Percentiles rank a stretch among this genome's conserved stretches.
Evolutionary conservation across 1,140 invertebrate genomes (phyloP).

Genomic region (Papilio polytes): DNA sequence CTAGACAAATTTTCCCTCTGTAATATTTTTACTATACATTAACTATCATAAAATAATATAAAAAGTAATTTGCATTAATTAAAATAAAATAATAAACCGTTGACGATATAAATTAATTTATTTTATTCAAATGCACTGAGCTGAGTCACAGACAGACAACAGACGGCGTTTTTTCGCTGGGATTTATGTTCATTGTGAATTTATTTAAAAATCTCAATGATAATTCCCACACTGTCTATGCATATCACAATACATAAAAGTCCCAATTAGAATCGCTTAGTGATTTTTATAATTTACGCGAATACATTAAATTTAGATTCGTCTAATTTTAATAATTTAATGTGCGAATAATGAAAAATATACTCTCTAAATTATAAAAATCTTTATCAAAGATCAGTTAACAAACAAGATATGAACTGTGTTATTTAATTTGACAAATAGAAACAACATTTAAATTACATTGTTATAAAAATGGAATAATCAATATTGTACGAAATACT

Average conservation of each 20-base stretch:
- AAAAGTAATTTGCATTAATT: not conserved
- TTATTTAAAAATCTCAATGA: not conserved
- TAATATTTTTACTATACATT: not conserved
- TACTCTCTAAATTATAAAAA: not conserved
- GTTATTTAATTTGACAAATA: not conserved
- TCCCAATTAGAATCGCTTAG: not conserved
- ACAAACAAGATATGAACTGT: too few relatives aligned
- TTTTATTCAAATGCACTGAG: not conserved
- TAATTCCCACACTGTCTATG: slow-evolving; percentile 8
- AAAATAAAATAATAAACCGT: not conserved
- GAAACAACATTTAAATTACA: not conserved
- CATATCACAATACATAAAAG: slow-evolving; percentile 6
- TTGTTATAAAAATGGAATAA: not conserved
- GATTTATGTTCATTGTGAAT: slow-evolving; percentile 9
- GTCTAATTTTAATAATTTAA: not conserved
- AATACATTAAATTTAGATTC: not conserved
- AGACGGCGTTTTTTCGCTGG: not conserved
- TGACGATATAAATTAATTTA: not conserved
- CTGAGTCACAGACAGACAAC: slow-evolving; percentile 10
- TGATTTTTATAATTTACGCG: not conserved
- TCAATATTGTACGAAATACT: not conserved
- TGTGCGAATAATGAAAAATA: not conserved
- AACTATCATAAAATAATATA: not conserved
- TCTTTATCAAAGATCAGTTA: too few relatives aligned
- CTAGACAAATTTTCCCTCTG: not conserved